Conservation (phyloP, 2,797 vertebrate species). For the Antennarius maculatus region DNA sequence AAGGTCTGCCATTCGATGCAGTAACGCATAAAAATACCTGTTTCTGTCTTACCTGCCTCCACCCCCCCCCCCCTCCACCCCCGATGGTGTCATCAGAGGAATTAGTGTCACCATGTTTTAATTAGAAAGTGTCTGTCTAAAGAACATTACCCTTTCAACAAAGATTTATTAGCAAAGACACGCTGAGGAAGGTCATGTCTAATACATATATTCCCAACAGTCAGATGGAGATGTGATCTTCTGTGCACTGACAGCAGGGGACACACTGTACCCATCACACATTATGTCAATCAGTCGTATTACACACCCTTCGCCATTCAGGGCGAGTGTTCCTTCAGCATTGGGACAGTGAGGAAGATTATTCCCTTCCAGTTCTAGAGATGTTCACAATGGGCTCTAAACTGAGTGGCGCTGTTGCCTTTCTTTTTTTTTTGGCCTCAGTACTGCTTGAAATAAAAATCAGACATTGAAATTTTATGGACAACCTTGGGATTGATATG, state of each 20-base stretch:
- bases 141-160: slow-evolving; percentile 1
- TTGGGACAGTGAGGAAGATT: not conserved
- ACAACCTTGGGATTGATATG: slow-evolving; percentile 8
- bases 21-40: slow-evolving; percentile 12
- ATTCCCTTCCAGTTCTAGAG: not conserved
- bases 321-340: not conserved
- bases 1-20: slow-evolving; percentile 5
- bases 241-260: slow-evolving; percentile 21
- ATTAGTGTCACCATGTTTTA: slow-evolving; percentile 31
- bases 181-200: slow-evolving; percentile 5
- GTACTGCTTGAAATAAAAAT: not conserved
- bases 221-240: slow-evolving; percentile 29
- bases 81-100: slow-evolving; percentile 27
- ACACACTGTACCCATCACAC: slow-evolving; percentile 25
- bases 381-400: slow-evolving; percentile 2
- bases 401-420: slow-evolving; percentile 71
- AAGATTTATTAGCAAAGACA: slow-evolving; percentile 24
- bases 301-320: slow-evolving; percentile 1
- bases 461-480: no score
- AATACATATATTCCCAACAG: slow-evolving; percentile 22
- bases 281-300: slow-evolving; percentile 36
- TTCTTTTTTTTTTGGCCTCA: not conserved
- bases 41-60: slow-evolving; percentile 5
- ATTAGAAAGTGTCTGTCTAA: slow-evolving; percentile 29
- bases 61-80: no score